phyloP scores from a whole-genome alignment of 2,113 vertebrate species.

The Macaca mulatta region DNA sequence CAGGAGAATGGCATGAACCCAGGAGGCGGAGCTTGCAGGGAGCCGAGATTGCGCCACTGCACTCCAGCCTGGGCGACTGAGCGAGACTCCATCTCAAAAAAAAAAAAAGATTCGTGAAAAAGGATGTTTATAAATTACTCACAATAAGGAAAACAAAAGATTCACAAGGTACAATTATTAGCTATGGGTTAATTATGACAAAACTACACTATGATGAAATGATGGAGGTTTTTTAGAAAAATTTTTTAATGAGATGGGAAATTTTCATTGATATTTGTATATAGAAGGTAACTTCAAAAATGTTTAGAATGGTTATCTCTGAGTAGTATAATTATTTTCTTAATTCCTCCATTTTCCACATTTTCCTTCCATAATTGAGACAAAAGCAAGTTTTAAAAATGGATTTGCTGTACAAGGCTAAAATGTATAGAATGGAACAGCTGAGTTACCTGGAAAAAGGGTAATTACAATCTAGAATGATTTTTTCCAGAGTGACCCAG shows the following conservation, averaged over 20 bases:
- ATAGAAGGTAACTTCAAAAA: not conserved
- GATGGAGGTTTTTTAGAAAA: not conserved
- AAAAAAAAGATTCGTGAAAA: not conserved
- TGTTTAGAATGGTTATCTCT: not conserved
- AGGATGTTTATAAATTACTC: not conserved
- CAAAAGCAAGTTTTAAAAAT: not conserved
- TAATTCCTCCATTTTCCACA: constrained; percentile 21
- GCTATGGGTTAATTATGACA: not conserved
- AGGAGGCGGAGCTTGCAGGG: too few relatives aligned
- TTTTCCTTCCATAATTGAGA: not conserved
- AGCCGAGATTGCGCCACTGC: too few relatives aligned
- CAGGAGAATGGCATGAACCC: too few relatives aligned
- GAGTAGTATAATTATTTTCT: not conserved
- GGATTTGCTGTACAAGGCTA: not conserved
- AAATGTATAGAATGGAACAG: not conserved
- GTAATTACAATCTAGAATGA: not conserved
- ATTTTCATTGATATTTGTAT: not conserved
- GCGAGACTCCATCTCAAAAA: too few relatives aligned
- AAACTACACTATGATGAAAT: not conserved
- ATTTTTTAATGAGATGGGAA: not conserved
- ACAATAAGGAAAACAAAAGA: not conserved
- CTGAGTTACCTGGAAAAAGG: not conserved
- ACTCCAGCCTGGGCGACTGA: too few relatives aligned
- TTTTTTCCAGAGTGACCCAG: not conserved
- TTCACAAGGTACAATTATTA: not conserved